Evolutionary conservation across 2,888 invertebrate genomes (phyloP), one percentile per base, ranked within the genome.

Genomic region (Metopia argyrocephala): DNA sequence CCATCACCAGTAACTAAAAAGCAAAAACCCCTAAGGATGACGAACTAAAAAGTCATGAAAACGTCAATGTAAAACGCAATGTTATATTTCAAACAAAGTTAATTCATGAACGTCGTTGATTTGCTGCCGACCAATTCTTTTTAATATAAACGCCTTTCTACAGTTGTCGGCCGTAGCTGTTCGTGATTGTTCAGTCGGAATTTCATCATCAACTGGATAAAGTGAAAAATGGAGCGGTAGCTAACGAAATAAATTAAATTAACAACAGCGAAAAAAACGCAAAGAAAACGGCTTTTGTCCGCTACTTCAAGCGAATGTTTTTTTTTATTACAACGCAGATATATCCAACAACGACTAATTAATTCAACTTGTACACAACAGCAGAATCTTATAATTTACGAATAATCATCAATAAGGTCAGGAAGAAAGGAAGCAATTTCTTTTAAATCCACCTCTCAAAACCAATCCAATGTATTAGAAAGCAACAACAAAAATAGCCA

Each of bases 231-330:
- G 90, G 90, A 88, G 89, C 89, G 90, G 90, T 90, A 90, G 90
- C 90, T 89, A 87, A 86, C 84, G 87, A 83, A 87, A 80, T 38
- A 78, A 78, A 74, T 56, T n/a, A n/a, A 70, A 85, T 85, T 87
- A 87, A 86, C 85, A 86, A 85, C 86, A 88, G 88, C 87, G 87
- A 87, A 88, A 74, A n/a, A 87, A 87, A 88, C 88, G 88, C 88
- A 88, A 88, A 87, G 87, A 89, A 88, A 89, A 90, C 90, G 90
- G 90, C 89, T 90, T 90, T 90, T 89, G 90, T 90, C 90, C 91
- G 93, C 91, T 92, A 92, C 81, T 91, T 92, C 89, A 92, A 92
- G 92, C 91, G 91, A 90, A 89, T 92, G 92, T 93, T 93, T 93
- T 88, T 78, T 81, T 81, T 81, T 82, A 79, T 82, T 82, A 79